Percentiles rank a stretch among this genome's conserved stretches.
Evolutionary conservation across 2,797 vertebrate species (phyloP).

Genomic region (Otolemur crassicaudatus): DNA sequence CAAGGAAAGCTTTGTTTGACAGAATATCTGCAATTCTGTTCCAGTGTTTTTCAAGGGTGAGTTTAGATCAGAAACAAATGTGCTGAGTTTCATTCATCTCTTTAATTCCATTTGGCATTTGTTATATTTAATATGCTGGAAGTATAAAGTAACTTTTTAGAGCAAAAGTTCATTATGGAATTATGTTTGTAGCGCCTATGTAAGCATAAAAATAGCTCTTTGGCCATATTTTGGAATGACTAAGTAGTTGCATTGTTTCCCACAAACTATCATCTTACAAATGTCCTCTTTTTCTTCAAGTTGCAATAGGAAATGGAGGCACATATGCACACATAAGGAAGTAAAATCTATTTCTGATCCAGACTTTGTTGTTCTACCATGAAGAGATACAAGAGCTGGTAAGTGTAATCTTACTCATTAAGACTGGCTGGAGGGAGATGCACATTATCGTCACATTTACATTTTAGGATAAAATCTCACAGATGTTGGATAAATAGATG

Average conservation of each 20-base stretch:
- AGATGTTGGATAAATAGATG: slow-evolving; percentile 12
- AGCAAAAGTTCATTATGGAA: slow-evolving; percentile 9
- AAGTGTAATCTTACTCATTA: neutral
- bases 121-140: slow-evolving; percentile 62
- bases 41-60: neutral
- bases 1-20: neutral
- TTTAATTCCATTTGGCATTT: slow-evolving; percentile 66
- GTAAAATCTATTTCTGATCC: neutral
- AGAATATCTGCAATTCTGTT: neutral
- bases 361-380: slow-evolving; percentile 26
- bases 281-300: neutral
- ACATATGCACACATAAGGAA: neutral
- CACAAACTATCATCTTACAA: slow-evolving; percentile 42
- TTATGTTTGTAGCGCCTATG: slow-evolving; percentile 32
- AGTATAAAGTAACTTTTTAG: slow-evolving; percentile 53
- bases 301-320: slow-evolving; percentile 1
- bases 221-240: slow-evolving; percentile 31
- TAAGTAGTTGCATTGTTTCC: slow-evolving; percentile 51
- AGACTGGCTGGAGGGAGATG: neutral
- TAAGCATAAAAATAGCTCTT: slow-evolving; percentile 47
- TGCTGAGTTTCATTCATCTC: slow-evolving; percentile 19
- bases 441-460: slow-evolving; percentile 8
- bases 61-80: slow-evolving; percentile 51
- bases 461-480: slow-evolving; percentile 47
- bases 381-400: neutral